These are phyloP conservation scores for Phoenoteleia sp. DNA, from an alignment of 2,888 invertebrate species.

Conservation along the genomic window DNA sequence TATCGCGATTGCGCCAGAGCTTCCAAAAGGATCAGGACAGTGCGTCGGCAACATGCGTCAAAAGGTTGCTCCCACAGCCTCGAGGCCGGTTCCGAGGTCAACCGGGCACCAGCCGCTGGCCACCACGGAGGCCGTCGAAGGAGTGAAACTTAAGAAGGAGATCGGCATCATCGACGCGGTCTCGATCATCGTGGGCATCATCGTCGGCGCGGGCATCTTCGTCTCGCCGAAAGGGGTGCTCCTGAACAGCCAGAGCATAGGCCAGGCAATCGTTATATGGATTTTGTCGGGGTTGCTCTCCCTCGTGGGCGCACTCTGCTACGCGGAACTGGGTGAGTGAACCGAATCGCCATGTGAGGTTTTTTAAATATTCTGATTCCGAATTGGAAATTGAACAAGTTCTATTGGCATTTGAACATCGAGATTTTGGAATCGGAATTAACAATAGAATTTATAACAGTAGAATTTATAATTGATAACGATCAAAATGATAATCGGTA, in stretches of 20 bases:
- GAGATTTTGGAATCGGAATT: no score
- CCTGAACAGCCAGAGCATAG: slow-evolving; percentile 95
- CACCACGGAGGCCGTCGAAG: neutral
- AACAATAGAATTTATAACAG: no score
- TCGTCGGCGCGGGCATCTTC: slow-evolving; percentile 98
- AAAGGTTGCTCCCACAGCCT: slow-evolving; percentile 41
- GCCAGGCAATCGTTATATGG: slow-evolving; percentile 97
- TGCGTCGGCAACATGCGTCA: slow-evolving; percentile 31
- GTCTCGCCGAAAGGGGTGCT: slow-evolving; percentile 97
- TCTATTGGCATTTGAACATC: no score
- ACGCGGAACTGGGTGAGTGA: slow-evolving; percentile 97
- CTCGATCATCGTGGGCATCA: slow-evolving; percentile 97
- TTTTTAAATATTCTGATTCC: no score
- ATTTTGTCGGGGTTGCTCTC: slow-evolving; percentile 95
- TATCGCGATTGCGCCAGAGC: no score
- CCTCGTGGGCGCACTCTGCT: slow-evolving; percentile 97
- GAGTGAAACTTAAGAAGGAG: slow-evolving; percentile 94
- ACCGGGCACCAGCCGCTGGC: slow-evolving; percentile 28
- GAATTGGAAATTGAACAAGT: no score
- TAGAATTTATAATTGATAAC: no score
- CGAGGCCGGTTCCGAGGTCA: slow-evolving; percentile 41
- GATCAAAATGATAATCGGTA: no score
- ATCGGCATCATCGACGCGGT: slow-evolving; percentile 95
- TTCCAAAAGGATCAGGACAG: neutral
- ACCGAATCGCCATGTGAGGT: no score